Conservation (phyloP, 1,140 invertebrate genomes). For the Hylyphantes graminicola region DNA sequence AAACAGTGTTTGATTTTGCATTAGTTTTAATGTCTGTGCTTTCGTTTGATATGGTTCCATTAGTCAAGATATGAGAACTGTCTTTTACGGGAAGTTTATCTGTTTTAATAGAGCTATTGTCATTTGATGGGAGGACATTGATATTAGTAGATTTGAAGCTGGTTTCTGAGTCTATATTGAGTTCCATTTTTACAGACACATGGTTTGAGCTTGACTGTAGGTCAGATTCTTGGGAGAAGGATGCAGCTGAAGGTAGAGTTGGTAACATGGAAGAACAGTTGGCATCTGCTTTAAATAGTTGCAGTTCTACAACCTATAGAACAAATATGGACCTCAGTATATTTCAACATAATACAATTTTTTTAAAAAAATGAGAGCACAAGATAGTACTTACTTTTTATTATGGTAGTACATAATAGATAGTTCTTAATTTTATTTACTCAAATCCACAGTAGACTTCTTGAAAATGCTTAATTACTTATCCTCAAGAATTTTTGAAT, state of each 20-base stretch:
- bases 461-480: too few species aligned
- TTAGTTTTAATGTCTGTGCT: not conserved
- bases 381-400: too few species aligned
- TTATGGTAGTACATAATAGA: too few species aligned
- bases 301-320: constrained; percentile 35
- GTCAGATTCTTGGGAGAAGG: not conserved
- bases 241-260: not conserved
- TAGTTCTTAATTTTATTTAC: too few species aligned
- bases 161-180: constrained; percentile 9
- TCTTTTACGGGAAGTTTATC: not conserved
- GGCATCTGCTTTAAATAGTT: constrained; percentile 32
- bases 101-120: not conserved
- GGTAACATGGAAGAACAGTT: not conserved
- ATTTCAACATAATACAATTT: not conserved
- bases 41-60: not conserved
- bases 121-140: not conserved
- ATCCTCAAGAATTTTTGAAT: too few species aligned
- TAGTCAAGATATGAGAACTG: not conserved
- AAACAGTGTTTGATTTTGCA: too few species aligned
- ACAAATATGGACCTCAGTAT: not conserved
- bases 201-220: not conserved
- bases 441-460: too few species aligned
- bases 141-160: not conserved
- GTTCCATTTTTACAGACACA: not conserved
- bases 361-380: not conserved